Base-by-base conservation (phyloP, 2,888 invertebrate species). In the Plusia festucae region DNA sequence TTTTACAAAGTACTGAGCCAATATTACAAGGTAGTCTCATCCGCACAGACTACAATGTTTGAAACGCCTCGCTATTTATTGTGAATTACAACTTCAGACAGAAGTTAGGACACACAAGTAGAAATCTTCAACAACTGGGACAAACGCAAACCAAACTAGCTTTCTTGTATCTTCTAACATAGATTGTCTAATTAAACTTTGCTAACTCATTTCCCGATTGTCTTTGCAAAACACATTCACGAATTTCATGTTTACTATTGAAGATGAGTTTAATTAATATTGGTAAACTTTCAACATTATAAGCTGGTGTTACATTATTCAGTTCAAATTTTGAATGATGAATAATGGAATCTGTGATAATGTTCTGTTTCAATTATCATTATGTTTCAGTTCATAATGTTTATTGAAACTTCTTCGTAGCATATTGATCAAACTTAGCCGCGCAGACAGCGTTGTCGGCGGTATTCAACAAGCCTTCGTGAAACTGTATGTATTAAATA, bases 151-250 rank as follows among this genome's bases (percentile, higher is more conserved):
- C 61, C 56, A 30, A 63, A 69, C 78, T 24, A 27, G 13, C 53
- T 70, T 70, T 63, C 75, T 75, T 75, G 75, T 78, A 74, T 65
- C 70, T 62, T 54, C 72, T 55, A 61, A 63, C 76, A 63, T 59
- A 60, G 63, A 66, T 65, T 66, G 78, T 66, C 78, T 79, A 77
- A 77, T 77, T 79, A 62, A 77, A 77, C 68, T 79, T 79, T 58
- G 73, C 55, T 62, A 77, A 77, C 79, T 79, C 78, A 78, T 75
- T 75, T 63, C 62, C 62, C 68, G 51, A 16, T 79, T 72, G 77
- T 73, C 68, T 64, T 62, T 53, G 63, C 78, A 79, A 77, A 77
- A 77, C 65, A 79, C 57, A 65, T 65, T 56, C 55, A n/a, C 15
- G 54, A 68, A 64, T 71, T 72, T 65, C 60, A 55, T 79, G 57